Conservation (phyloP, 2,797 vertebrate genomes). For the Urosaurus nigricauda region DNA sequence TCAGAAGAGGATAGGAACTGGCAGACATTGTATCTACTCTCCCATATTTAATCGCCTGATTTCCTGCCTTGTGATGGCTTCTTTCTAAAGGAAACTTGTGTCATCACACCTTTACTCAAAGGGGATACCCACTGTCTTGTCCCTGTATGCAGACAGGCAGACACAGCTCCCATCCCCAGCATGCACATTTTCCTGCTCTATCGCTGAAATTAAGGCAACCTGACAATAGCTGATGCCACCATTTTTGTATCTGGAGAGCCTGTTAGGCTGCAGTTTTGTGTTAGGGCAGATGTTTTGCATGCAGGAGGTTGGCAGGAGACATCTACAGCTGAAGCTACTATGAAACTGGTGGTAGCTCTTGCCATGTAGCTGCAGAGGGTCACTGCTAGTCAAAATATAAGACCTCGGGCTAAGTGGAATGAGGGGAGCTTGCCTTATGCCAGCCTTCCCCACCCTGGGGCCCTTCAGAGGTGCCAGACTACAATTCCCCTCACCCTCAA, state of each 20-base stretch:
- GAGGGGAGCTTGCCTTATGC: no score
- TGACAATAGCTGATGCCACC: no score
- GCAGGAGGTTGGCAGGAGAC: background rate
- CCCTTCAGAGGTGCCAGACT: no score
- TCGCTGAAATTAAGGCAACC: background rate
- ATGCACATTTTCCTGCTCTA: background rate
- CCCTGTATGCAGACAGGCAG: background rate
- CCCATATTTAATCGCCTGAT: background rate
- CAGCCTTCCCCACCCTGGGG: no score
- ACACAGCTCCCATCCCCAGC: background rate
- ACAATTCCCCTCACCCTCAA: no score
- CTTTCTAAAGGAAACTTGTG: background rate
- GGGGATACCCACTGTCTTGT: background rate
- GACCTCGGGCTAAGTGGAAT: no score
- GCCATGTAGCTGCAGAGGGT: background rate
- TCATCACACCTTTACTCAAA: background rate
- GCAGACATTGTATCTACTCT: background rate
- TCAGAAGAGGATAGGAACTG: no score
- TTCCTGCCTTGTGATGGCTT: conserved; percentile 15
- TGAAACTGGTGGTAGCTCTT: no score
- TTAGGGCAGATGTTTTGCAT: background rate
- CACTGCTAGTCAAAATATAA: background rate
- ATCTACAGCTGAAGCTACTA: background rate
- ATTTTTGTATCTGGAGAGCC: background rate
- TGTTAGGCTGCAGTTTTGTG: background rate